Base-by-base conservation (phyloP, 2,888 invertebrate genomes). In the Sesia bembeciformis region DNA sequence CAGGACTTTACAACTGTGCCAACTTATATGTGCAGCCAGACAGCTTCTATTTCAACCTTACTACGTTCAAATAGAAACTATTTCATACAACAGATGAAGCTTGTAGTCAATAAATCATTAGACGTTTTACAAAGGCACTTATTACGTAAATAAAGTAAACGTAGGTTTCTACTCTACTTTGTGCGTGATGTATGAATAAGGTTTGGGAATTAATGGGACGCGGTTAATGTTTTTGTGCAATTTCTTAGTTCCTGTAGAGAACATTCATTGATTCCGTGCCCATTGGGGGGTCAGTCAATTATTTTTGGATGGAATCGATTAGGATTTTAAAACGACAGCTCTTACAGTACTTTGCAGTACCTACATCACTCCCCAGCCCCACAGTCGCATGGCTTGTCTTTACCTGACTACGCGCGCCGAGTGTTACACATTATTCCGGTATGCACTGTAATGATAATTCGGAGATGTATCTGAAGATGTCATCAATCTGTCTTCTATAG, bases 171-270 rank as follows among this genome's bases (percentile, higher is more conserved):
- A 60, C 59, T 56, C 58, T 70, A 66, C 68, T 72, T 77, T 68
- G 68, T 71, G 64, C 78, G 78, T 80, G 77, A 75, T 78, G 75
- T 74, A 81, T 85, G 84, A 87, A 87, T 86, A 79, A 72, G 69
- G 73, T 78, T 78, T 55, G 63, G 67, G 76, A 78, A 76, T 81
- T 75, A 77, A 61, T 57, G 54, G 61, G 60, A 62, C 56, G 64
- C 51, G 62, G 54, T 56, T 59, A 63, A 23, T 57, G 49, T 55
- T 58, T 57, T 56, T 54, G 41, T 52, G 53, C 50, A 54, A 51
- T 46, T 46, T 6, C 23, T 23, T 23, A 23, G 23, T 23, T 23
- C 23, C 23, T 23, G 23, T 23, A 23, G 23, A 2, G 23, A 23
- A 23, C 23, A 23, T 23, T 23, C 23, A 23, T 23, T 23, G 23